Evolutionary conservation across 2,797 vertebrate genomes (phyloP), one percentile per base, ranked within the genome.

Genomic region (Chloroceryle amazona): DNA sequence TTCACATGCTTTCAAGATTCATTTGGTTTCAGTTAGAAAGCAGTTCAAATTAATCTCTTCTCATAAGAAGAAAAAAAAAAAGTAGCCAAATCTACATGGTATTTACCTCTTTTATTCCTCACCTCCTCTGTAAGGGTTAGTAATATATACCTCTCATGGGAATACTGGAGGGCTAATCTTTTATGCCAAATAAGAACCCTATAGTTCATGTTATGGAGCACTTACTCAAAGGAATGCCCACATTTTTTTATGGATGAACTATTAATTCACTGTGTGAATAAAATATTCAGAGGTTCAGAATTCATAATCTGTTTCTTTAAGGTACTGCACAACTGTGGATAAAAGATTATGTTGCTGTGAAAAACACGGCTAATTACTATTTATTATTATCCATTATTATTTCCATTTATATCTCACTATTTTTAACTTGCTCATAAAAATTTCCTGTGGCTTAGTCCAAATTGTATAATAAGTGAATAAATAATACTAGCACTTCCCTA

Each of bases 381-480:
- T 95, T 93, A 79, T 91, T 95, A 84, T 94, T 94, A 84, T 81
- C 73, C 23, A 63, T 62, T 95, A 91, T 86, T 88, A 81, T 90
- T 95, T 86, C 76, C 76, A 80, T 94, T 95, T 95, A 81, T 97
- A 95, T 92, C 94, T 94, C 90, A 81, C 96, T 98, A 96, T 98
- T 98, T 98, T 95, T 98, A 97, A 97, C 93, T 96, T 96, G 86
- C 90, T 98, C 92, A 96, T 97, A 97, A 97, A 91, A 97, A 96
- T 97, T 97, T 97, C 80, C 86, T 96, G 72, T 70, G 79, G 97
- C 85, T 95, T 96, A 89, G 93, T 96, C 96, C 90, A 78, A 97
- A 97, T 98, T 97, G 95, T 97, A 98, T 97, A 96, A 95, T 97
- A 97, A 95, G 81, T 96, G 96, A 98, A 97, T 97, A 97, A 97